A percentile compares a stretch with the other conserved stretches of the same genome.
Conservation (phyloP, 1,140 invertebrate genomes). For the Trichoplusia ni region DNA sequence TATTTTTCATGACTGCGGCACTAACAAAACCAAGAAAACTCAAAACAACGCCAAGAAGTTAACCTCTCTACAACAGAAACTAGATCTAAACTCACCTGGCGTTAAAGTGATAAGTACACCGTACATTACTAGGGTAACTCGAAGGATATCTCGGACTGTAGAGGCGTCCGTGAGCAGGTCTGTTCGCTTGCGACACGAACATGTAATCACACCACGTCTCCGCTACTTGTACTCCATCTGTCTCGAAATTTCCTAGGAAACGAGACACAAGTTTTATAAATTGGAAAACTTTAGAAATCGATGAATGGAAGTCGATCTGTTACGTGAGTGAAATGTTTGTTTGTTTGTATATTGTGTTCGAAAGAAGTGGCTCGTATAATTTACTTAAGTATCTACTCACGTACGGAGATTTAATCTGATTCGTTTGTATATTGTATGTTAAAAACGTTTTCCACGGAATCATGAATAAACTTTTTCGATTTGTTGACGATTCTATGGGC, state of each 20-base stretch:
- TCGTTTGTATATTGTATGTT: too few species aligned
- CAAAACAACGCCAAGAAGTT: too few species aligned
- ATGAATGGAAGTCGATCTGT: constrained; percentile 12
- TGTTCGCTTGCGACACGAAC: constrained; percentile 86
- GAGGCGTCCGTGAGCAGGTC: constrained; percentile 86
- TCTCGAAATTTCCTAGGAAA: constrained; percentile 87
- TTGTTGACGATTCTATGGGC: too few species aligned
- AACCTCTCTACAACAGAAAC: not conserved
- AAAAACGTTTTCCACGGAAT: too few species aligned
- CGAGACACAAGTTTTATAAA: constrained; percentile 19
- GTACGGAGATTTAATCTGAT: too few species aligned
- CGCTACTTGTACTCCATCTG: constrained; percentile 85
- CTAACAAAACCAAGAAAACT: too few species aligned
- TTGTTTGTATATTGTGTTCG: constrained; percentile 1
- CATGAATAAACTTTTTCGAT: too few species aligned
- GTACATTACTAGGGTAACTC: constrained; percentile 90
- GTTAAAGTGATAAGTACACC: constrained; percentile 90
- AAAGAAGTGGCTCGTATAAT: too few species aligned
- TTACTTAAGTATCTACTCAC: too few species aligned
- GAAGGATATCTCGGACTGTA: constrained; percentile 93
- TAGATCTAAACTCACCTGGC: constrained; percentile 82
- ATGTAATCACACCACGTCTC: constrained; percentile 90
- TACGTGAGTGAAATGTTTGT: constrained; percentile 27
- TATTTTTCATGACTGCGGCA: too few species aligned
- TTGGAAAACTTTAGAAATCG: constrained; percentile 29